A percentile compares a stretch with the other conserved stretches of the same genome.
Conservation (phyloP, 1,140 invertebrate genomes). For the Zaprionus ornatus region DNA sequence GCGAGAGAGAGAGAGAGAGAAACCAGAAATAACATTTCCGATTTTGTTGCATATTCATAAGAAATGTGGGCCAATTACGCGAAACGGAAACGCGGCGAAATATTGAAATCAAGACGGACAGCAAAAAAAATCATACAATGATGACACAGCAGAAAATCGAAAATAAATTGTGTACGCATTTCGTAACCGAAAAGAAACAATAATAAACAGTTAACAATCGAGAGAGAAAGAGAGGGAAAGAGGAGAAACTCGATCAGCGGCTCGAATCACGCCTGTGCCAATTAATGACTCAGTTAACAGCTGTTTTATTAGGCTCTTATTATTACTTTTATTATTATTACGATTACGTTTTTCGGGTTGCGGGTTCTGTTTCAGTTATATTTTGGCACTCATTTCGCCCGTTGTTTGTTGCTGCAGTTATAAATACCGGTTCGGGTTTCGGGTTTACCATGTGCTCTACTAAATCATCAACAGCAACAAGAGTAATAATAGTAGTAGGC, state of each 20-base stretch:
- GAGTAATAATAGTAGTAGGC: neutral
- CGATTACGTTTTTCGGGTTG: conserved; percentile 20
- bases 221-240: neutral
- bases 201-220: conserved; percentile 64
- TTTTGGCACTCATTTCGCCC: conserved; percentile 75
- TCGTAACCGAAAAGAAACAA: conserved; percentile 61
- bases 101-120: conserved; percentile 28
- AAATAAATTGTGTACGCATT: conserved; percentile 55
- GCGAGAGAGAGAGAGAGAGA: neutral
- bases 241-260: neutral
- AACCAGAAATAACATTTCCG: conserved; percentile 58
- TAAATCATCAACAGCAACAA: conserved; percentile 48
- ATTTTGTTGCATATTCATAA: conserved; percentile 71
- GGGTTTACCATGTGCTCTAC: conserved; percentile 52
- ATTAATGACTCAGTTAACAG: conserved; percentile 62
- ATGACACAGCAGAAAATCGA: conserved; percentile 65
- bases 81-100: conserved; percentile 57
- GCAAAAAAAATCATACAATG: conserved; percentile 29
- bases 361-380: conserved; percentile 48
- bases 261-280: conserved; percentile 29
- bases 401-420: conserved; percentile 59
- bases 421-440: conserved; percentile 67
- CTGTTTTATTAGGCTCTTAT: conserved; percentile 41
- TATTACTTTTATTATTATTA: conserved; percentile 11
- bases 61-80: conserved; percentile 79